Evolutionary conservation across 1,140 invertebrate species (phyloP).

Genomic region (Cydia splendana): DNA sequence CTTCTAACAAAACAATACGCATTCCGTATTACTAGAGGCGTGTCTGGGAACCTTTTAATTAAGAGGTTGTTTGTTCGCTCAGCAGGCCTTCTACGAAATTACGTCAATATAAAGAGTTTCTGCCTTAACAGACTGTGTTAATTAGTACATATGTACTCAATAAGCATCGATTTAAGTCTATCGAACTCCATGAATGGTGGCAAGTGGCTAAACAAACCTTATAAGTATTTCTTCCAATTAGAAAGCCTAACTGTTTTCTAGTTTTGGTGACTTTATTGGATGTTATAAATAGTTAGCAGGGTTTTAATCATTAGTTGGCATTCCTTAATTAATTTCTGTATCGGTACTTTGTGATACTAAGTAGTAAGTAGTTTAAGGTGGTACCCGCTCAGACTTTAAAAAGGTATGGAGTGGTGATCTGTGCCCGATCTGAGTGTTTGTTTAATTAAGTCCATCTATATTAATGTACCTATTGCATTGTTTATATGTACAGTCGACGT

Average conservation of each 20-base stretch:
- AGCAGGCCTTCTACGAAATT: constrained; percentile 36
- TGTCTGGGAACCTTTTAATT: constrained; percentile 56
- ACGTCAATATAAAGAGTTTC: constrained; percentile 29
- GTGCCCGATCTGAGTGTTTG: too few relatives aligned
- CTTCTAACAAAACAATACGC: constrained; percentile 5
- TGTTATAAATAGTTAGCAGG: constrained; percentile 13
- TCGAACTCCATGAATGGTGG: constrained; percentile 37
- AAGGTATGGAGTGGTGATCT: too few relatives aligned
- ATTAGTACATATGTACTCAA: constrained; percentile 52
- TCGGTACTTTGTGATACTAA: background rate
- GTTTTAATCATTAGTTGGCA: constrained; percentile 19
- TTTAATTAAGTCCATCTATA: too few relatives aligned
- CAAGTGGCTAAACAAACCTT: constrained; percentile 25
- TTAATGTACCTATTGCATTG: too few relatives aligned
- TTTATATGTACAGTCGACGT: too few relatives aligned
- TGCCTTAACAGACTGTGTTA: constrained; percentile 44
- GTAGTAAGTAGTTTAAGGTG: background rate
- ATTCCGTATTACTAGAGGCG: constrained; percentile 40
- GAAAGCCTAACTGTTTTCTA: constrained; percentile 38
- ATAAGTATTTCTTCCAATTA: constrained; percentile 46
- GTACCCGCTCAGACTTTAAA: background rate
- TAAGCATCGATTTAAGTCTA: constrained; percentile 44
- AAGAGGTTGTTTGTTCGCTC: constrained; percentile 43
- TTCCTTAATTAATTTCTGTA: background rate
- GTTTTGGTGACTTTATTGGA: constrained; percentile 35